A percentile compares a stretch with the other conserved stretches of the same genome.
phyloP scores from a whole-genome alignment of 2,113 vertebrate species.

The Hylia prasina region DNA sequence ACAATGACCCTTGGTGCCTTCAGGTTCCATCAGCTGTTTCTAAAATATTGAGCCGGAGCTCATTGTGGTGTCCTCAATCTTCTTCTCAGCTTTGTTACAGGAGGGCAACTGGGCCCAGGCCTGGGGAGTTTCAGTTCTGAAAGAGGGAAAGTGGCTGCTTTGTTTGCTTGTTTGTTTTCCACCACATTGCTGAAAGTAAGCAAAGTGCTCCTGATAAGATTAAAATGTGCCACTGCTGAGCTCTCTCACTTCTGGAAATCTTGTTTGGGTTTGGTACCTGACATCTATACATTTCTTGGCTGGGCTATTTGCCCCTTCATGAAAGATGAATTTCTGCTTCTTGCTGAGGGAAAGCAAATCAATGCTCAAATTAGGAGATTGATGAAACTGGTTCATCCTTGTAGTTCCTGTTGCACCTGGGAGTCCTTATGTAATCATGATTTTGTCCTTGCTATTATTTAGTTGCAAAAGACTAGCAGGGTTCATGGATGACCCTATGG shows the following conservation, averaged over 20 bases:
- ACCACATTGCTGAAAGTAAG: neutral
- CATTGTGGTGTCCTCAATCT: fast-evolving
- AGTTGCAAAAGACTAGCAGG: neutral
- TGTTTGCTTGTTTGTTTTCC: neutral
- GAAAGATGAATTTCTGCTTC: neutral
- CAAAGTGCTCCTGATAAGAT: neutral
- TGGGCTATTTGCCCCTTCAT: neutral
- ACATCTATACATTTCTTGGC: neutral
- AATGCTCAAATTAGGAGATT: neutral
- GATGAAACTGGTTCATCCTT: neutral
- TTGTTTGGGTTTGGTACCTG: neutral
- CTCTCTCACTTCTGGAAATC: neutral
- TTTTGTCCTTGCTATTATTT: neutral
- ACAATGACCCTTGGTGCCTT: neutral
- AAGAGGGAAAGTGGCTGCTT: neutral
- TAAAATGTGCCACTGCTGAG: neutral
- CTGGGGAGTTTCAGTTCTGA: neutral
- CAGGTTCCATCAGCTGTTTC: neutral
- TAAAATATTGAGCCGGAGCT: neutral
- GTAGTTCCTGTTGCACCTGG: neutral
- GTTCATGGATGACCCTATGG: neutral
- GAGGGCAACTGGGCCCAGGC: neutral
- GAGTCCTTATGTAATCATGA: neutral
- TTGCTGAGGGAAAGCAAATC: neutral
- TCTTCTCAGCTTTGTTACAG: neutral